Conservation (phyloP, 2,888 invertebrate genomes). For the Xanthia togata region DNA sequence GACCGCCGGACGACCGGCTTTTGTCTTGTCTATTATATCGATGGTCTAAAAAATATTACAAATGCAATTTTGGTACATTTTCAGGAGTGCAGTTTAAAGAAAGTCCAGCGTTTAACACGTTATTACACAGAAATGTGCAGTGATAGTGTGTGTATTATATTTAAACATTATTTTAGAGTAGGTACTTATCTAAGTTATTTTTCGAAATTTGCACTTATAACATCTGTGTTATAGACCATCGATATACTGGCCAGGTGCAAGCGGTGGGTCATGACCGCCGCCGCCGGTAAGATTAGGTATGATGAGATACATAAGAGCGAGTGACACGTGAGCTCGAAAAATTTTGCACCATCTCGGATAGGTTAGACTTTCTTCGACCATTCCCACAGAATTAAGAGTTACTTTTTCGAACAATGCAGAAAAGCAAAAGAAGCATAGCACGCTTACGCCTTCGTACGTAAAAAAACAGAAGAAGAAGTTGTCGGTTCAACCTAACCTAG, state of each 20-base stretch:
- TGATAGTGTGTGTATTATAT: not conserved
- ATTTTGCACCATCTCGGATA: not conserved
- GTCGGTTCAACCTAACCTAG: not conserved
- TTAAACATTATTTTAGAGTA: not conserved
- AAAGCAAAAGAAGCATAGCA: not conserved
- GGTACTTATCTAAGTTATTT: not conserved
- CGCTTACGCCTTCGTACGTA: no score
- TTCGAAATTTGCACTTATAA: not conserved
- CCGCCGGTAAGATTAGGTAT: not conserved
- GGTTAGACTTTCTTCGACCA: not conserved
- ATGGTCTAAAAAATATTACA: not conserved
- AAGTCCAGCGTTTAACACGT: not conserved
- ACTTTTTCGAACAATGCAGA: not conserved
- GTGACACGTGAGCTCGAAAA: not conserved
- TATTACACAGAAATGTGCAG: not conserved
- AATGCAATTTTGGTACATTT: not conserved
- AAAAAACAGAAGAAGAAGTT: not conserved
- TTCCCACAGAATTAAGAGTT: not conserved
- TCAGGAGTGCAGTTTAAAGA: not conserved
- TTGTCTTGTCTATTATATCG: not conserved
- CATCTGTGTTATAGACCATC: not conserved
- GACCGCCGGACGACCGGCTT: no score
- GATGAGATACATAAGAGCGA: not conserved
- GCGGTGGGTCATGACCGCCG: not conserved
- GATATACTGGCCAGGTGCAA: not conserved